Evolutionary conservation across 2,797 vertebrate genomes (phyloP).

Genomic region (Cryptoprocta ferox): DNA sequence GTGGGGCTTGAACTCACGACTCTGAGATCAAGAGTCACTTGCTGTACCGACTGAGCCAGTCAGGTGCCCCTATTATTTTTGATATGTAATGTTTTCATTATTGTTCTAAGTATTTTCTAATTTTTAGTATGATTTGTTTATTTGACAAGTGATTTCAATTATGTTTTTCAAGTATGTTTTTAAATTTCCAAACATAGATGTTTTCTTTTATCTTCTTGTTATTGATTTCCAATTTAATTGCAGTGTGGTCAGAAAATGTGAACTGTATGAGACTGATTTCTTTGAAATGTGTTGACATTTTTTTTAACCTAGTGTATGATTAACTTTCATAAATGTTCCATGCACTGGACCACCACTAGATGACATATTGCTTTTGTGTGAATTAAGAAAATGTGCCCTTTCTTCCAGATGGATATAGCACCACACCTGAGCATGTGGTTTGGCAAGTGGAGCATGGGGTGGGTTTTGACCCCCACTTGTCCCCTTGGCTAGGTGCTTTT

Average conservation of each 20-base stretch:
- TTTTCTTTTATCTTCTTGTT: background rate
- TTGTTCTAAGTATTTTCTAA: constrained; percentile 3
- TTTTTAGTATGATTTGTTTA: constrained; percentile 2
- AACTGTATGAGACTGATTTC: background rate
- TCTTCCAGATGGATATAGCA: background rate
- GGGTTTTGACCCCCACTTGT: background rate
- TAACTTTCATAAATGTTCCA: background rate
- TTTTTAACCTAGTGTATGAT: background rate
- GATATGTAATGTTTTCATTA: constrained; percentile 1
- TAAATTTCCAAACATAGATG: background rate
- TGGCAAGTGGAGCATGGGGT: background rate
- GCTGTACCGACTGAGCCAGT: background rate
- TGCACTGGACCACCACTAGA: background rate
- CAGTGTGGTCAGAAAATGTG: background rate
- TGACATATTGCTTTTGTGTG: background rate
- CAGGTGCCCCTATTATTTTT: background rate
- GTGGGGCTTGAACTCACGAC: background rate
- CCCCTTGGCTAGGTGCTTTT: background rate
- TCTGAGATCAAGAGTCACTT: background rate
- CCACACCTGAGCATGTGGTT: background rate
- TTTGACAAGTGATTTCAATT: constrained; percentile 24
- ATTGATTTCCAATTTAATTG: background rate
- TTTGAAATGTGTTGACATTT: constrained; percentile 3
- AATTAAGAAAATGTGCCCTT: background rate
- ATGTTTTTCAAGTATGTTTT: constrained; percentile 12